Conservation (phyloP, 2,888 invertebrate species). For the Eremobia ochroleuca region DNA sequence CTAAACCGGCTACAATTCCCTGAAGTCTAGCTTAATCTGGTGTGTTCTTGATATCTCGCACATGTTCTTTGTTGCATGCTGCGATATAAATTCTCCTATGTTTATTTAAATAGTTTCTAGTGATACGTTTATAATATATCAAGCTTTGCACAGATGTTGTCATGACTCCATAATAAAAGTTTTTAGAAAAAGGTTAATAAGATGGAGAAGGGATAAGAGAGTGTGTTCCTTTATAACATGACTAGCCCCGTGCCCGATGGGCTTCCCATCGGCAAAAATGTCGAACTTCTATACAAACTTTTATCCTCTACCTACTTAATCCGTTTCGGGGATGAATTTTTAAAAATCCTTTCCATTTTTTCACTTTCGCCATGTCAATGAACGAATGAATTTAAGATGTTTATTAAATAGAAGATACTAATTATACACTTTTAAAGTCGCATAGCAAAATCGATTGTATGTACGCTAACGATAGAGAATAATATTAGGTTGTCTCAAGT, state of each 20-base stretch:
- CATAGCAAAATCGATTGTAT: neutral
- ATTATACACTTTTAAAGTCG: neutral
- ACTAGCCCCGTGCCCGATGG: neutral
- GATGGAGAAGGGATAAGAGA: neutral
- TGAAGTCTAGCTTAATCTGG: conserved; percentile 64
- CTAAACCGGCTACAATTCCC: conserved; percentile 65
- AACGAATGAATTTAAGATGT: neutral
- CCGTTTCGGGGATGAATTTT: neutral
- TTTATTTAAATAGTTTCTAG: conserved; percentile 47
- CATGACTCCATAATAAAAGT: neutral
- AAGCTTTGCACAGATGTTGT: neutral
- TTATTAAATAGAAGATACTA: neutral
- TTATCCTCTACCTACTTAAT: neutral
- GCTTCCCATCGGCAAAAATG: neutral
- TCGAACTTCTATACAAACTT: neutral
- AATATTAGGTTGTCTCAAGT: too few relatives aligned
- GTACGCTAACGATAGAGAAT: neutral
- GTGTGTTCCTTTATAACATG: neutral
- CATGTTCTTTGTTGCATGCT: conserved; percentile 62
- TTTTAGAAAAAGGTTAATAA: neutral
- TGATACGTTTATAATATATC: conserved; percentile 13
- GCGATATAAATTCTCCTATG: conserved; percentile 53
- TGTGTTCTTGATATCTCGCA: conserved; percentile 65
- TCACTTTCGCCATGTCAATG: too few relatives aligned
- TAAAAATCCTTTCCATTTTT: neutral